Base-by-base conservation (phyloP, 1,140 invertebrate genomes). In the Rhagoletis pomonella region DNA sequence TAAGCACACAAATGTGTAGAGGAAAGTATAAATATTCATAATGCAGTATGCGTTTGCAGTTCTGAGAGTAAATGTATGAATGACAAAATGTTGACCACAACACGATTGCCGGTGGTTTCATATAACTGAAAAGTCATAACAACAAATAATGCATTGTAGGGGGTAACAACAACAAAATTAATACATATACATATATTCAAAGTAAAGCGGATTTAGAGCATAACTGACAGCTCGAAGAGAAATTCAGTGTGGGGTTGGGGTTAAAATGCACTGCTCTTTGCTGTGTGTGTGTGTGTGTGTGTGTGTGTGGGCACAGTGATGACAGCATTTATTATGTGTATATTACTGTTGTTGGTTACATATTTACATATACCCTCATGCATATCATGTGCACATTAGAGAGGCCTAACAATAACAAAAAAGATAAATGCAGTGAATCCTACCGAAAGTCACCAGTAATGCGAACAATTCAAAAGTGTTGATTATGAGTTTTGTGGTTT, bases 291-390 rank as follows among this genome's bases (percentile, higher is more conserved):
- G 6, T 2, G 39, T 77, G 69, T 4, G 44, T 50, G 4, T 81
- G 44, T n/a, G 14, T 29, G 7, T 81, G 47, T 55, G n/a, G 7
- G 17, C 47, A 7, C 1, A 55, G 44, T 81, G 73, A 81, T 81
- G 73, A 81, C 73, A 81, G 50, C 73, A 55, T 81, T 81, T 81
- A 81, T 81, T 81, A 81, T 81, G 73, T 81, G 73, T 17, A 81
- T 81, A 81, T 81, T 55, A 81, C 14, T 81, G 47, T 55, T 81
- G 44, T 81, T 55, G 6, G 73, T 9, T 29, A 58, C 4, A 47
- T 4, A 73, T 2, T 55, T 2, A 10, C 50, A 55, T 55, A 10
- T 55, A 7, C 10, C 1, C 50, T 55, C 10, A 55, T 55, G 50
- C 50, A 10, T 55, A 55, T 10, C 5, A 7, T 10, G 10, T 55